These are phyloP conservation scores for Nerophis ophidion DNA, from an alignment of 2,113 vertebrate species.

Conservation along the genomic window DNA sequence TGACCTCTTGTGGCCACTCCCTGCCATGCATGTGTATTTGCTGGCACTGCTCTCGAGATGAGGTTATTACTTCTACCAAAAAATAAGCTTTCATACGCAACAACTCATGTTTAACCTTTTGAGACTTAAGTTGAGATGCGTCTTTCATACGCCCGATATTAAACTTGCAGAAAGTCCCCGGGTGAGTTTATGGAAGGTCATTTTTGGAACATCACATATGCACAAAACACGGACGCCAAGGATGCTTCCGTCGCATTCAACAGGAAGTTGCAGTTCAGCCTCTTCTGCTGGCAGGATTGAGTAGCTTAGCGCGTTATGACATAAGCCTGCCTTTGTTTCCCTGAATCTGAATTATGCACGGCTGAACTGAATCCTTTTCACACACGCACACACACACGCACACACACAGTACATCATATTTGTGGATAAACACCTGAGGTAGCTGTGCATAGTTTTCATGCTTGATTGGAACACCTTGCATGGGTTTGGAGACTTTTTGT, in stretches of 20 bases:
- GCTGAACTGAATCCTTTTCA: constrained; percentile 43
- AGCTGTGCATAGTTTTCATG: neutral
- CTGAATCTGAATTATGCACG: constrained; percentile 57
- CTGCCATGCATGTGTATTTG: no score
- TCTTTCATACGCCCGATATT: no score
- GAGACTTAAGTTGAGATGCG: no score
- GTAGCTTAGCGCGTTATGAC: constrained; percentile 50
- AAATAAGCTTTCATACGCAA: no score
- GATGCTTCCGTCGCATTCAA: constrained; percentile 30
- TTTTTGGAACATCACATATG: constrained; percentile 6
- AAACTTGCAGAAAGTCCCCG: no score
- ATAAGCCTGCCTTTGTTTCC: constrained; percentile 59
- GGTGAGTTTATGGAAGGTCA: neutral
- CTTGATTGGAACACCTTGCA: no score
- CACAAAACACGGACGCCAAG: constrained; percentile 19
- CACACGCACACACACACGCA: constrained; percentile 12
- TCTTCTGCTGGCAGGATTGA: constrained; percentile 56
- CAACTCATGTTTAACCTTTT: no score
- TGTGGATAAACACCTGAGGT: neutral
- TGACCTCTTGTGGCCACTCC: no score
- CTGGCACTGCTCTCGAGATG: no score
- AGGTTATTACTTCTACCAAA: no score
- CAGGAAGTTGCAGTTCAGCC: constrained; percentile 42
- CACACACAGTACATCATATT: neutral
- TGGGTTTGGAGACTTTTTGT: no score